A percentile compares a stretch with the other conserved stretches of the same genome.
Conservation (phyloP, 2,888 invertebrate genomes). For the Tetramorium bicarinatum region DNA sequence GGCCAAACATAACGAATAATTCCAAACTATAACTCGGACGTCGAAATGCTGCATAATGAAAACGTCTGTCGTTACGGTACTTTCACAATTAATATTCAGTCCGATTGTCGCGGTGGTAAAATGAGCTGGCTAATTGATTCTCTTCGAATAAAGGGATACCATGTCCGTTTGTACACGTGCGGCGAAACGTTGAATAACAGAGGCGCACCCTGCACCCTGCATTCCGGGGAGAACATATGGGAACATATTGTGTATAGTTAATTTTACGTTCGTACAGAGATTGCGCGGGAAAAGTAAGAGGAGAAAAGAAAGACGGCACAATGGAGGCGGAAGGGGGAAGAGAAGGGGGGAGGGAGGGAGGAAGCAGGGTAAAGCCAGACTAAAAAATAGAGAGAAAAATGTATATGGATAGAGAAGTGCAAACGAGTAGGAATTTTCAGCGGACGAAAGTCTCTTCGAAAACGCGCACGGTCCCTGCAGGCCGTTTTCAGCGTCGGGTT, state of each 20-base stretch:
- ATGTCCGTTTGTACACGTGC: not conserved
- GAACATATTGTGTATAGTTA: conserved; percentile 66
- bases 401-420: conserved; percentile 66
- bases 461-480: conserved; percentile 75
- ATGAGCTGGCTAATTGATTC: conserved; percentile 11
- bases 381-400: conserved; percentile 57
- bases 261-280: conserved; percentile 68
- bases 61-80: conserved; percentile 7
- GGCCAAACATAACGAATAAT: conserved; percentile 21
- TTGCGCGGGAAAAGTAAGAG: conserved; percentile 54
- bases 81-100: conserved; percentile 15
- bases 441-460: conserved; percentile 74
- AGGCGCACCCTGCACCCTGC: too few relatives aligned
- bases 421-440: conserved; percentile 75
- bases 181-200: conserved; percentile 21
- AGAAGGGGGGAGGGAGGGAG: conserved; percentile 12
- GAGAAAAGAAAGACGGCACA: conserved; percentile 28
- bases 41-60: conserved; percentile 31
- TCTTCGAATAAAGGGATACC: conserved; percentile 3
- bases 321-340: not conserved
- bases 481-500: conserved; percentile 76
- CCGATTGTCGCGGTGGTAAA: conserved; percentile 7
- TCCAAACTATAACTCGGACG: conserved; percentile 1
- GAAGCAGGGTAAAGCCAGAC: conserved; percentile 38
- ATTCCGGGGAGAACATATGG: too few relatives aligned